Base-by-base conservation (phyloP, 2,888 invertebrate species). In the Malachius bipustulatus region DNA sequence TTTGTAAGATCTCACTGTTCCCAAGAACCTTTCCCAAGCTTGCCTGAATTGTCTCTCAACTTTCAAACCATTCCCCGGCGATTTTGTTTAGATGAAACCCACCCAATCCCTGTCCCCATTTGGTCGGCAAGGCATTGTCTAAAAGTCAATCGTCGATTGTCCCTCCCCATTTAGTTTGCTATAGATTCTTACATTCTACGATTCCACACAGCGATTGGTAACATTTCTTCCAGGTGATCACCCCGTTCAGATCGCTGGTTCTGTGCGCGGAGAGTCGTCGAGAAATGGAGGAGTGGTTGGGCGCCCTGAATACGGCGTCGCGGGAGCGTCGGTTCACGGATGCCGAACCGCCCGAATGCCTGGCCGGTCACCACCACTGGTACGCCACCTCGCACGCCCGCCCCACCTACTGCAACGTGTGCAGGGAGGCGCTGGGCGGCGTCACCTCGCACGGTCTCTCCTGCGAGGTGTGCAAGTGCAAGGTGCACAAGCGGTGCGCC, bases 381-480 rank as follows among this genome's bases (percentile, higher is more conserved):
- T 90, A 91, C 57, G 82, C 89, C 4, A 89, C 91, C 11, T 90
- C 85, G 2, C 91, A 93, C 65, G 91, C 93, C 0, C 73, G 93
- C 34, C 94, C 94, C 28, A 91, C 91, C 1, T 94, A 91, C 65
- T 96, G 96, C 69, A 96, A 96, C 64, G 90, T 96, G 27, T 97
- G 96, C 62, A 72, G 90, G 39, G 94, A 96, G 57, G 87, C 90
- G 11, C 73, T 96, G 29, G 82, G 73, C 59, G 93, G 93, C 32
- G 90, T 94, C 27, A 91, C 93, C 1, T 91, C 91, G 44, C 91
- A 93, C 60, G 94, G 94, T 26, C 75, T 93, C 19, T 91, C 91
- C 46, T 96, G 96, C 64, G 94, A 94, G 65, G 84, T 96, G 24
- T 96, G 96, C 73, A 96, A 96, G 69, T 88, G 87, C 64, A 94